A percentile compares a stretch with the other conserved stretches of the same genome.
These are phyloP conservation scores for Leptatherina wallacei DNA, from an alignment of 2,797 vertebrate genomes.

Conservation along the genomic window DNA sequence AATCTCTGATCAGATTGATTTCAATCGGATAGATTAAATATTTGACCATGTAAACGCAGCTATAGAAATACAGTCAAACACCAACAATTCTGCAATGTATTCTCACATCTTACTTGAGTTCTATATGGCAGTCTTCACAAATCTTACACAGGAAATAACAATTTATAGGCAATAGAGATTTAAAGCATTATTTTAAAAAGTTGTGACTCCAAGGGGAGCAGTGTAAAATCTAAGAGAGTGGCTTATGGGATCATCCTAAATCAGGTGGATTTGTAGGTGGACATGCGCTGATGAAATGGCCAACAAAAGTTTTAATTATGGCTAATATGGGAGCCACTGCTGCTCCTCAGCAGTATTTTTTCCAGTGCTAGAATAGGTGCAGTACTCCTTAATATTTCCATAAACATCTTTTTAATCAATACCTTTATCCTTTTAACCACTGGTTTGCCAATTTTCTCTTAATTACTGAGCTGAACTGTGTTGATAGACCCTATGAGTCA, in stretches of 20 bases:
- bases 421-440: not conserved
- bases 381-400: not conserved
- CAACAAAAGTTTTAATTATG: not conserved
- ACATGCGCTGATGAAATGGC: not conserved
- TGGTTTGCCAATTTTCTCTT: constrained; percentile 22
- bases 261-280: not conserved
- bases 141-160: not conserved
- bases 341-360: not conserved
- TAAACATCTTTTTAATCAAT: constrained; percentile 10
- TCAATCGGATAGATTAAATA: too few species aligned
- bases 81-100: too few species aligned
- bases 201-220: not conserved
- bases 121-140: not conserved
- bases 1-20: too few species aligned
- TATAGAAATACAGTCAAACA: too few species aligned
- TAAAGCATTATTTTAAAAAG: not conserved
- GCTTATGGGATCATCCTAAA: not conserved
- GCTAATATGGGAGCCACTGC: not conserved
- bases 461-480: not conserved
- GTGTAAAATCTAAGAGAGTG: not conserved
- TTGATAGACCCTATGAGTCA: constrained; percentile 7
- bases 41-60: too few species aligned
- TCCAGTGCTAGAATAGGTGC: not conserved
- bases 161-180: not conserved
- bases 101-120: not conserved